Evolutionary conservation across 2,888 invertebrate genomes (phyloP), one percentile per base, ranked within the genome.

Genomic region (Tipula vernalis): DNA sequence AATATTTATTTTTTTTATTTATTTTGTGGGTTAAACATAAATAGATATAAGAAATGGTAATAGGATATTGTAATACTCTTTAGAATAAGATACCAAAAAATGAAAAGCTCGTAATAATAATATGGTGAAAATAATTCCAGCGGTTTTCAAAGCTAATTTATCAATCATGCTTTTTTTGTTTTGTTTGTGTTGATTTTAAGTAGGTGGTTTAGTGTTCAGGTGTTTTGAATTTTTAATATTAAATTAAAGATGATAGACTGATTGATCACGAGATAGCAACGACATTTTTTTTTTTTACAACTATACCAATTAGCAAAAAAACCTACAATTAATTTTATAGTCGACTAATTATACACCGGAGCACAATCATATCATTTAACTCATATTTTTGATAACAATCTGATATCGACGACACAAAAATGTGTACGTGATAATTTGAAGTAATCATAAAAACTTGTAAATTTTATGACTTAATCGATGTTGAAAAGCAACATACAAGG

Each of bases 11-110:
- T 71, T 28, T 71, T 71, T 71, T 71, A 71, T 71, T 18, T 71
- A 71, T 71, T 71, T 71, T 71, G 71, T 71, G 71, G 71, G 71
- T 71, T 71, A 71, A 71, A 71, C 71, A 71, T 71, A 71, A 71
- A 71, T 71, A 71, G 28, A 71, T 28, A 71, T 71, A 71, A 71
- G 71, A 71, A 71, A 71, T 71, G 71, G 71, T 71, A 71, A 71
- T 71, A 71, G 71, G 71, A 71, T 71, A 71, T 71, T 28, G 71
- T 71, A 28, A 71, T 71, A 28, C 71, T 71, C 71, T 71, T 71
- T 71, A 71, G 28, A 71, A 71, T 71, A 71, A 71, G 71, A 71
- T 71, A 71, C 28, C 8, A 71, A 51, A 51, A n/a, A 51, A 51
- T n/a, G n/a, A n/a, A 51, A n/a, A 51, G n/a, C n/a, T 18, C 28